phyloP scores from a whole-genome alignment of 2,797 vertebrate species.

The Bufotes viridis region DNA sequence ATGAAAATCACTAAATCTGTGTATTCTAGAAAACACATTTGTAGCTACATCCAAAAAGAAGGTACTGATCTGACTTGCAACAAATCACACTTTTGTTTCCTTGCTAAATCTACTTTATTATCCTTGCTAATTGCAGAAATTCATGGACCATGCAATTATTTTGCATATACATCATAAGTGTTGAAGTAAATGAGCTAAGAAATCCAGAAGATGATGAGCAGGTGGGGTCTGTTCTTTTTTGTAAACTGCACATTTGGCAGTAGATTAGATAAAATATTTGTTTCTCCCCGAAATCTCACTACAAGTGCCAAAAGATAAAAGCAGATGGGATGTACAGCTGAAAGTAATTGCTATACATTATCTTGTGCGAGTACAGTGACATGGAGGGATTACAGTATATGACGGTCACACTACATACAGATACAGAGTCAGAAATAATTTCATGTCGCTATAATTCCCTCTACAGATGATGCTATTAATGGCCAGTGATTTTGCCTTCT shows the following conservation, averaged over 20 bases:
- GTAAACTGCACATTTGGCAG: slow-evolving; percentile 36
- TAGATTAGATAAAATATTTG: slow-evolving; percentile 43
- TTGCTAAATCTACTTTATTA: slow-evolving; percentile 39
- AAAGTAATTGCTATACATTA: slow-evolving; percentile 28
- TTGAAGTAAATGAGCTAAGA: slow-evolving; percentile 41
- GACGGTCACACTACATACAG: background rate
- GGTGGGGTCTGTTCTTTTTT: slow-evolving; percentile 39
- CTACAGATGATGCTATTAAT: background rate
- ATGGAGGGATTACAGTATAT: slow-evolving; percentile 12
- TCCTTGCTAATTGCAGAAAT: slow-evolving; percentile 34
- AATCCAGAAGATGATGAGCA: slow-evolving; percentile 27
- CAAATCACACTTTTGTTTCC: background rate
- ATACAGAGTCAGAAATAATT: background rate
- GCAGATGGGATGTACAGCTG: slow-evolving; percentile 30
- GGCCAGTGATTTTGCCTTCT: background rate
- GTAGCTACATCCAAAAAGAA: slow-evolving; percentile 30
- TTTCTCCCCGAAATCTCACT: slow-evolving; percentile 34
- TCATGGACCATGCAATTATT: slow-evolving; percentile 43
- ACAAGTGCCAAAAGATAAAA: slow-evolving; percentile 41
- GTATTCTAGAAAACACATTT: slow-evolving; percentile 46
- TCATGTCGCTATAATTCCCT: background rate
- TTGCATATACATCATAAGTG: slow-evolving; percentile 37
- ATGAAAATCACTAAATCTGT: slow-evolving; percentile 56
- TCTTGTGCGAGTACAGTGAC: background rate
- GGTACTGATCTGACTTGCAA: slow-evolving; percentile 3